Evolutionary conservation across 1,140 invertebrate species (phyloP).

Genomic region (Branchinecta lynchi): DNA sequence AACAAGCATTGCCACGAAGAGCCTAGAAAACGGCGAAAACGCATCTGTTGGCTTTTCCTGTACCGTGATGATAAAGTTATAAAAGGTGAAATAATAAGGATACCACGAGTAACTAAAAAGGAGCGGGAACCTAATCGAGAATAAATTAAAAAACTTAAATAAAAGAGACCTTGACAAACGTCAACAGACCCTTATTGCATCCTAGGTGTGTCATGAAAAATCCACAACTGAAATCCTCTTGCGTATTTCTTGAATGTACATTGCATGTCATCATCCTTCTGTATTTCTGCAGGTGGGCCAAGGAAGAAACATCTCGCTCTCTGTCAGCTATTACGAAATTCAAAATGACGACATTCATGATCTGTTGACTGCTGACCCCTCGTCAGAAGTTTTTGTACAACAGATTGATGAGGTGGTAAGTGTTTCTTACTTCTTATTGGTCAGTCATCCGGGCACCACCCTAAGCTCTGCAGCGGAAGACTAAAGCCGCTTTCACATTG

Average conservation of each 20-base stretch:
- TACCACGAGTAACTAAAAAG: neutral
- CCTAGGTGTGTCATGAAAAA: neutral
- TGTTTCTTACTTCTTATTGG: too few species aligned
- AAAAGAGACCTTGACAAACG: neutral
- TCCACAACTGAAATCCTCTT: neutral
- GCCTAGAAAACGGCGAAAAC: too few species aligned
- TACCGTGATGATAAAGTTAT: too few species aligned
- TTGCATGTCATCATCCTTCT: neutral
- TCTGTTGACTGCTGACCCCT: neutral
- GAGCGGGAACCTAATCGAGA: neutral
- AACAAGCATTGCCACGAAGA: too few species aligned
- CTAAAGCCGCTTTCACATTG: too few species aligned
- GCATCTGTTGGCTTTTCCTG: too few species aligned
- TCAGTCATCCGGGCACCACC: too few species aligned
- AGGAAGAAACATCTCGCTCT: neutral
- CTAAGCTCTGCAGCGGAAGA: too few species aligned
- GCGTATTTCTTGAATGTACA: too few species aligned
- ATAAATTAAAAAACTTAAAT: neutral
- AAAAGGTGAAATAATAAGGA: conserved; percentile 3
- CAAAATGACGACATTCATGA: neutral
- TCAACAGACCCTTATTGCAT: neutral
- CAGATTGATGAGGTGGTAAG: too few species aligned
- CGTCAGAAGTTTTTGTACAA: neutral
- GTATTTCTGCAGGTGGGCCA: neutral
- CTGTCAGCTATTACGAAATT: neutral